These are phyloP conservation scores for Leptopilina clavipes DNA, from an alignment of 1,140 invertebrate species.

Conservation along the genomic window DNA sequence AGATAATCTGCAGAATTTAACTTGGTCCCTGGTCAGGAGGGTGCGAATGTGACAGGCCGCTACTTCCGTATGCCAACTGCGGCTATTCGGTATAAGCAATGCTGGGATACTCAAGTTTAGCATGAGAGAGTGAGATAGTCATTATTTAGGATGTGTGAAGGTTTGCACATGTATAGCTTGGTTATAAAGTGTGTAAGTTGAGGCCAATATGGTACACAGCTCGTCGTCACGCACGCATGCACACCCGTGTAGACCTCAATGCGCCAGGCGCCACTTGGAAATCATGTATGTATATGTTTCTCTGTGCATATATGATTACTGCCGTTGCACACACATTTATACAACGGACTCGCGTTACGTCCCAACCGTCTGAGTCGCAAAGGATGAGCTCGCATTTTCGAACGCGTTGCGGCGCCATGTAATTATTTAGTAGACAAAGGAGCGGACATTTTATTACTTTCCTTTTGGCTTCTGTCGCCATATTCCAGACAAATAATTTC, in stretches of 20 bases:
- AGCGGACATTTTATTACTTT: conserved; percentile 50
- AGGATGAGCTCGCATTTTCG: conserved; percentile 57
- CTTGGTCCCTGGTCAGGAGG: conserved; percentile 47
- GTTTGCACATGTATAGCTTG: conserved; percentile 26
- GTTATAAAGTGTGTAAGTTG: conserved; percentile 36
- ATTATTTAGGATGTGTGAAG: background rate
- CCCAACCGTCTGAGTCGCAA: conserved; percentile 49
- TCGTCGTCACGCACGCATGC: conserved; percentile 68
- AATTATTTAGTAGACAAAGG: conserved; percentile 54
- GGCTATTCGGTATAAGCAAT: conserved; percentile 7
- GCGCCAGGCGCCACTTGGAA: conserved; percentile 68
- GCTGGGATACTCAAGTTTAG: conserved; percentile 43
- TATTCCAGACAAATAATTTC: conserved; percentile 28
- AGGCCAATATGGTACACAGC: conserved; percentile 40
- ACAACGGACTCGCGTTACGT: conserved; percentile 52
- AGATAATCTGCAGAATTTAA: conserved; percentile 44
- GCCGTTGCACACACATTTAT: conserved; percentile 39
- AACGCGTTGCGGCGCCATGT: conserved; percentile 50
- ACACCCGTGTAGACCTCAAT: conserved; percentile 60
- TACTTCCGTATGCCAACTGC: conserved; percentile 59
- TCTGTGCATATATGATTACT: conserved; percentile 46
- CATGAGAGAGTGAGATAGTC: background rate
- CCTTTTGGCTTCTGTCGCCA: conserved; percentile 47
- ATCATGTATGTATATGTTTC: conserved; percentile 41
- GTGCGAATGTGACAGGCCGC: conserved; percentile 45